A percentile compares a stretch with the other conserved stretches of the same genome.
These are phyloP conservation scores for Halocaridina rubra DNA, from an alignment of 2,888 invertebrate genomes.

Conservation along the genomic window DNA sequence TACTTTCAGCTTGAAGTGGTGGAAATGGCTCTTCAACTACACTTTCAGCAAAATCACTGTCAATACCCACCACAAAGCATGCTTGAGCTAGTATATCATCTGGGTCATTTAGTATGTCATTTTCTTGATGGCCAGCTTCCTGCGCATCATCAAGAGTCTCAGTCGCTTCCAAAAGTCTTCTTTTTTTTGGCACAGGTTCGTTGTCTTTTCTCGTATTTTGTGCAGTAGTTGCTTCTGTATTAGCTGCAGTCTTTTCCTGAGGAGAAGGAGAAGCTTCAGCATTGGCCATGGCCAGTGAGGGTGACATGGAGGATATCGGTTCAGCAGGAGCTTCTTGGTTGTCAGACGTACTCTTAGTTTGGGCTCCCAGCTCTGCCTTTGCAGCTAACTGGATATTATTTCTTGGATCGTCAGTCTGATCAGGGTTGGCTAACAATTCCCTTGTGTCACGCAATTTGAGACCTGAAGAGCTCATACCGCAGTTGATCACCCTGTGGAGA, in stretches of 20 bases:
- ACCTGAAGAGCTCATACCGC: conserved; percentile 27
- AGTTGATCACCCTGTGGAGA: not conserved
- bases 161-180: conserved; percentile 23
- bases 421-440: not conserved
- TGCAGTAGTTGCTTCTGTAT: not conserved
- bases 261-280: not conserved
- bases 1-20: not conserved
- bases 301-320: not conserved
- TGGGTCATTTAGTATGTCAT: not conserved
- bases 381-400: not conserved
- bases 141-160: not conserved
- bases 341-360: not conserved
- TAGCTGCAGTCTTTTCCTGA: not conserved
- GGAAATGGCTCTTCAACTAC: conserved; percentile 28
- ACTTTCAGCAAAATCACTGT: conserved; percentile 21
- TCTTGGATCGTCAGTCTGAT: not conserved
- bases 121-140: not conserved
- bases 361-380: not conserved
- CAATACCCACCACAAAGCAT: conserved; percentile 33
- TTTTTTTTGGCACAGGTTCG: conserved; percentile 41
- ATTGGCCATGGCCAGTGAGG: conserved; percentile 31
- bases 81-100: conserved; percentile 34
- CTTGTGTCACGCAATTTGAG: conserved; percentile 37
- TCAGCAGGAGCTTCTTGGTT: not conserved
- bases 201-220: not conserved